Conservation (phyloP, 2,797 vertebrate species). For the Neosalanx taihuensis region DNA sequence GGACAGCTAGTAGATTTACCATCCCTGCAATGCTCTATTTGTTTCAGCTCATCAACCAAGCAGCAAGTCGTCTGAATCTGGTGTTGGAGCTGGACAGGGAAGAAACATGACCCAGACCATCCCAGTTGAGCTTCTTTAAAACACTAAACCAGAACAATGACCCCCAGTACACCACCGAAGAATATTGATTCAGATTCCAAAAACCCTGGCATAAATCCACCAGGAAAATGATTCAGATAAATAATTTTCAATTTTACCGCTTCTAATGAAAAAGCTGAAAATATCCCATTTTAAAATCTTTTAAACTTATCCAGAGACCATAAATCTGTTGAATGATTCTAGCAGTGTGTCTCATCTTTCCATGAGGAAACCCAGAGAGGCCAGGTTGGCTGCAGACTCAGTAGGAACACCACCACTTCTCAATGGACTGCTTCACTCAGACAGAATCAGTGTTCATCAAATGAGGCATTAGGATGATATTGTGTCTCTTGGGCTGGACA, state of each 20-base stretch:
- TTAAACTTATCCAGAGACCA: conserved; percentile 40
- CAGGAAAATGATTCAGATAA: conserved; percentile 23
- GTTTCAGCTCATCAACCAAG: neutral
- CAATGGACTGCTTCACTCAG: conserved; percentile 40
- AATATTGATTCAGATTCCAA: neutral
- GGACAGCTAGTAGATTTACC: neutral
- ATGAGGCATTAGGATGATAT: conserved; percentile 18
- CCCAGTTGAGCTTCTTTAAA: neutral
- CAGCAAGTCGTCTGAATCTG: neutral
- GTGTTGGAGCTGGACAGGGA: neutral
- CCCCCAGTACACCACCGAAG: neutral
- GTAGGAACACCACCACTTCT: conserved; percentile 31
- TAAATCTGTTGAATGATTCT: conserved; percentile 46
- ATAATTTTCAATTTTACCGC: conserved; percentile 24
- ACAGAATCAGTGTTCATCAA: conserved; percentile 29
- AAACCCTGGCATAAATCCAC: neutral
- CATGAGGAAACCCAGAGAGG: conserved; percentile 40
- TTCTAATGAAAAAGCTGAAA: conserved; percentile 39
- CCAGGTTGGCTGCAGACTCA: conserved; percentile 22
- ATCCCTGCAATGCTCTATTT: neutral
- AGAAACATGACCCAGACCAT: neutral
- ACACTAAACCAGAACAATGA: neutral
- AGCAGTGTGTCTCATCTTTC: conserved; percentile 27
- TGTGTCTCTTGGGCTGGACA: conserved; percentile 17
- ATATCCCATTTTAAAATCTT: conserved; percentile 33